Conservation (phyloP, 2,888 invertebrate genomes). For the Lasiommata megera region DNA sequence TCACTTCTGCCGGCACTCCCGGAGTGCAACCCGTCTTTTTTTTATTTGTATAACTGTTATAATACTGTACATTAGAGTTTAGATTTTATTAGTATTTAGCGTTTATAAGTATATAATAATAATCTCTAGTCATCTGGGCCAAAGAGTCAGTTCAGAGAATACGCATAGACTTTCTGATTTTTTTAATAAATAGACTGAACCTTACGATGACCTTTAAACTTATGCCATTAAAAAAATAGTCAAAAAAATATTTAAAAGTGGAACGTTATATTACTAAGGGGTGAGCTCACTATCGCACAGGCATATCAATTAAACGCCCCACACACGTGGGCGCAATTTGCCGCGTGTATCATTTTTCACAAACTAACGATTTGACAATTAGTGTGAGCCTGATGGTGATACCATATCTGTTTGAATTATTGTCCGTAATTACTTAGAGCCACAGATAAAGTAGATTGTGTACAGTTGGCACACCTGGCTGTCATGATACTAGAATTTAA, state of each 20-base stretch:
- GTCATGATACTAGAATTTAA: background rate
- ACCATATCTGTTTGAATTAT: conserved; percentile 23
- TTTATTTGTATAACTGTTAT: too few relatives aligned
- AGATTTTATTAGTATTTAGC: too few relatives aligned
- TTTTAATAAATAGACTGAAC: too few relatives aligned
- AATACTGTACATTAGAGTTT: too few relatives aligned
- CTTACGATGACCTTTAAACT: too few relatives aligned
- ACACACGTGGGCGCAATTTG: conserved; percentile 33
- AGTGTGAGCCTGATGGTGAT: conserved; percentile 19
- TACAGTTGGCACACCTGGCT: background rate
- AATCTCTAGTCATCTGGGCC: too few relatives aligned
- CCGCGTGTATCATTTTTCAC: conserved; percentile 35
- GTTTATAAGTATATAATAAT: too few relatives aligned
- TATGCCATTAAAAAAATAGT: background rate
- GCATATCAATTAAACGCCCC: conserved; percentile 28
- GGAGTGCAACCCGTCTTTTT: too few relatives aligned
- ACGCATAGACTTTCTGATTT: too few relatives aligned
- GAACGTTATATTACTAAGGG: background rate
- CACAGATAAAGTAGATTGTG: background rate
- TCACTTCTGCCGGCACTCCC: too few relatives aligned
- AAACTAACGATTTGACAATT: conserved; percentile 35
- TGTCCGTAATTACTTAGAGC: conserved; percentile 3
- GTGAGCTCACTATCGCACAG: background rate
- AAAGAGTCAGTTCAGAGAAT: too few relatives aligned
- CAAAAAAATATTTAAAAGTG: background rate